phyloP scores from a whole-genome alignment of 2,888 invertebrate genomes.

The Branchipolynoe longqiensis region DNA sequence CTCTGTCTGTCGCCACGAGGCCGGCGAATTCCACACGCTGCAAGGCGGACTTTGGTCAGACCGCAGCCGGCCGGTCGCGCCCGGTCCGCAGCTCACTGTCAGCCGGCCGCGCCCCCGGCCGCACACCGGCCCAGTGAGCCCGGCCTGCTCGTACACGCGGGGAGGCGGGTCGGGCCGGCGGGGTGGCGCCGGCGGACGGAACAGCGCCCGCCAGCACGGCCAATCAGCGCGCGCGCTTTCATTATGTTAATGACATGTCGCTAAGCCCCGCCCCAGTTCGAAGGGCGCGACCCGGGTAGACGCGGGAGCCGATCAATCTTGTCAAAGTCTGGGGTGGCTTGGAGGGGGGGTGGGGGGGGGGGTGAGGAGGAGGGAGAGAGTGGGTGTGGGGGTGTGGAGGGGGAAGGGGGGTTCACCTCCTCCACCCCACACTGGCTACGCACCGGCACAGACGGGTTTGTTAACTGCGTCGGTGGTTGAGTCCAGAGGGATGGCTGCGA shows the following conservation, averaged over 20 bases:
- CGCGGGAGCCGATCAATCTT: conserved; percentile 60
- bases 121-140: conserved; percentile 10
- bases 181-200: conserved; percentile 21
- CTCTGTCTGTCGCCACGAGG: background rate
- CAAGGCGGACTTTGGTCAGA: background rate
- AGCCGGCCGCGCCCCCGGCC: background rate
- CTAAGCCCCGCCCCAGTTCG: conserved; percentile 54
- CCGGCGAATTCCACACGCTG: conserved; percentile 43
- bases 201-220: conserved; percentile 9
- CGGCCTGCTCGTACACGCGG: background rate
- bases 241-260: conserved; percentile 53
- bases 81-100: background rate
- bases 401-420: too few species aligned
- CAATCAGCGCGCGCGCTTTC: conserved; percentile 48
- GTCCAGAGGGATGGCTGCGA: too few species aligned
- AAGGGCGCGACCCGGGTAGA: conserved; percentile 57
- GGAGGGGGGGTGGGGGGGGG: too few species aligned
- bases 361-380: too few species aligned
- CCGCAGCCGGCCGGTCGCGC: too few species aligned
- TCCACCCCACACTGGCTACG: too few species aligned
- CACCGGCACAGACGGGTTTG: too few species aligned
- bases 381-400: too few species aligned
- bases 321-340: conserved; percentile 59
- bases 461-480: too few species aligned
- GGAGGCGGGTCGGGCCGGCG: conserved; percentile 28